Conservation (phyloP, 2,888 invertebrate genomes). For the Melinopterus prodromus region DNA sequence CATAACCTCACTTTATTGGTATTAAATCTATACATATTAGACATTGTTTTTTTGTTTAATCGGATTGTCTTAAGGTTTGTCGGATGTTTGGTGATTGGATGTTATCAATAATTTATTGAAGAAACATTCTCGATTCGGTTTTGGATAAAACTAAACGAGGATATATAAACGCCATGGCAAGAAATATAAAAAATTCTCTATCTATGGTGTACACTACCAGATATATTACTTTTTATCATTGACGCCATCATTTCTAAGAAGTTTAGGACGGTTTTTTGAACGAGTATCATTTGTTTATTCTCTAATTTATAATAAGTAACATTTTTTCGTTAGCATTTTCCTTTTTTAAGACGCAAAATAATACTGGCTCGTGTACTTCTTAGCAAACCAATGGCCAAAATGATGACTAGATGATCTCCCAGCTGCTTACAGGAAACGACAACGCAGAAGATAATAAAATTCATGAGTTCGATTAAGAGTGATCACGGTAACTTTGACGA, state of each 20-base stretch:
- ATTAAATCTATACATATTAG: too few species aligned
- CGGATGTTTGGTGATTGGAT: not conserved
- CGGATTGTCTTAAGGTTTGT: slow-evolving; percentile 19
- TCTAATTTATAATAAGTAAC: slow-evolving; percentile 16
- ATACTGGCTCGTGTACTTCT: slow-evolving; percentile 59
- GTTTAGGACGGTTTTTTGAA: slow-evolving; percentile 57
- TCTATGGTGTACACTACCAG: slow-evolving; percentile 54
- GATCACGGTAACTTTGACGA: slow-evolving; percentile 38
- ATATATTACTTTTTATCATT: slow-evolving; percentile 48
- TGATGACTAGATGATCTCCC: slow-evolving; percentile 59
- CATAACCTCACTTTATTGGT: not conserved
- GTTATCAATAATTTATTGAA: not conserved
- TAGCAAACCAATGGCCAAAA: slow-evolving; percentile 52
- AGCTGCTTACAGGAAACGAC: slow-evolving; percentile 45
- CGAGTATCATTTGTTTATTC: slow-evolving; percentile 51
- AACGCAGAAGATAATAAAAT: slow-evolving; percentile 22
- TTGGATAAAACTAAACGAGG: not conserved
- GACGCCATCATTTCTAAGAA: slow-evolving; percentile 50
- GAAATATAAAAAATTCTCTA: slow-evolving; percentile 46
- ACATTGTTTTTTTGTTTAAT: not conserved
- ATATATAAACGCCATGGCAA: slow-evolving; percentile 52
- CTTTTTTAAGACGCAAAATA: slow-evolving; percentile 44
- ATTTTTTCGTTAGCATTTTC: slow-evolving; percentile 24
- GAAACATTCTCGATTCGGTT: slow-evolving; percentile 34
- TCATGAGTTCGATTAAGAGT: not conserved